A percentile compares a stretch with the other conserved stretches of the same genome.
phyloP scores from a whole-genome alignment of 2,797 vertebrate genomes.

The Mustela erminea region DNA sequence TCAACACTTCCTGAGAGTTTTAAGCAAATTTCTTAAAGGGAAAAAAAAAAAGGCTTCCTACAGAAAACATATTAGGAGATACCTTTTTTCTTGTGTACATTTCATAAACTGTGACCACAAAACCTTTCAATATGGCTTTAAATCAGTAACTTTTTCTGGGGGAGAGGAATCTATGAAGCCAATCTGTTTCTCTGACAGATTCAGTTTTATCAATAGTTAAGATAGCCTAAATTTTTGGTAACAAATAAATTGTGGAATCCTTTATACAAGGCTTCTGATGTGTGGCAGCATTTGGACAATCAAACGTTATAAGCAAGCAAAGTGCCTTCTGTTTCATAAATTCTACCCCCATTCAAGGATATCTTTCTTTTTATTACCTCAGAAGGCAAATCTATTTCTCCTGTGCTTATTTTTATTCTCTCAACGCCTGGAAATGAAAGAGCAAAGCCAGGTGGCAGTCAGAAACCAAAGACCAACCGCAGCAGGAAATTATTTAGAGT shows the following conservation, averaged over 20 bases:
- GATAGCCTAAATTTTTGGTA: conserved; percentile 15
- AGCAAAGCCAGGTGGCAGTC: conserved; percentile 77
- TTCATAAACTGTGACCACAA: conserved; percentile 39
- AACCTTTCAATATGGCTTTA: conserved; percentile 35
- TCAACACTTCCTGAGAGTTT: conserved; percentile 1
- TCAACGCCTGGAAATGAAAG: conserved; percentile 56
- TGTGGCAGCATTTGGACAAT: conserved; percentile 34
- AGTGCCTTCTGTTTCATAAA: conserved; percentile 64
- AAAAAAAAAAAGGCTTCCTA: neutral
- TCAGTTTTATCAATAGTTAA: conserved; percentile 37
- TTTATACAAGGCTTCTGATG: conserved; percentile 42
- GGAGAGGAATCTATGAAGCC: conserved; percentile 7
- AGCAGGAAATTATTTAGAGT: conserved; percentile 80
- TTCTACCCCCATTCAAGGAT: conserved; percentile 44
- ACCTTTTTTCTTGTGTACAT: neutral
- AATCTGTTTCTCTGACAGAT: neutral
- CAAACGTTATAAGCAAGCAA: conserved; percentile 53
- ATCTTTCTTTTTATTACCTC: conserved; percentile 55
- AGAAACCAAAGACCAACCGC: conserved; percentile 77
- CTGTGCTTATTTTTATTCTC: conserved; percentile 47
- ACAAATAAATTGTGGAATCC: conserved; percentile 49
- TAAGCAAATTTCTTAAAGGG: neutral
- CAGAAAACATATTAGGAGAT: conserved; percentile 17
- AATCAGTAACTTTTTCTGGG: neutral
- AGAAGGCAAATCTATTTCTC: conserved; percentile 62